Conservation (phyloP, 2,113 vertebrate genomes). For the Neotragus pygmaeus region DNA sequence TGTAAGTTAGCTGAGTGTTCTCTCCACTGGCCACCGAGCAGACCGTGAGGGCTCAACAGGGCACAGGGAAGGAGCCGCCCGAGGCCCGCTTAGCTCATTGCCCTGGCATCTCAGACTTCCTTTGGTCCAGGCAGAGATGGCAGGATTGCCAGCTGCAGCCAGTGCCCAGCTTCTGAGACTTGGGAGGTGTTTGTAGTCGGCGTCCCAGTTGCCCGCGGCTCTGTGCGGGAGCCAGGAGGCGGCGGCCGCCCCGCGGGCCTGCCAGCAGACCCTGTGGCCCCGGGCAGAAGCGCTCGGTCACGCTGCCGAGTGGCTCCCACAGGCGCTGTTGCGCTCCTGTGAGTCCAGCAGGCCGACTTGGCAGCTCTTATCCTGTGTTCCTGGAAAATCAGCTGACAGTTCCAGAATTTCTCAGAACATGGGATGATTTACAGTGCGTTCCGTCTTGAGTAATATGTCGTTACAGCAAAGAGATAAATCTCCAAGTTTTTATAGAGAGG, state of each 20-base stretch:
- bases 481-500: conserved; percentile 72
- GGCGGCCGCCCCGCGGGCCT: not conserved
- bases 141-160: not conserved
- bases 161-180: not conserved
- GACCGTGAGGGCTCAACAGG: not conserved
- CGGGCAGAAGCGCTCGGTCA: conserved; percentile 46
- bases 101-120: not conserved
- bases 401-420: conserved; percentile 95
- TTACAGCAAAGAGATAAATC: conserved; percentile 74
- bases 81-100: not conserved
- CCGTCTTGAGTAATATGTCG: conserved; percentile 82
- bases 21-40: not conserved
- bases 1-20: not conserved
- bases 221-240: conserved; percentile 6
- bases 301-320: conserved; percentile 62
- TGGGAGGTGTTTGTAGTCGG: not conserved
- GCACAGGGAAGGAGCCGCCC: not conserved
- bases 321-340: conserved; percentile 77
- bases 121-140: not conserved
- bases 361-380: conserved; percentile 84
- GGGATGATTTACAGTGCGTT: conserved; percentile 87
- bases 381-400: conserved; percentile 91
- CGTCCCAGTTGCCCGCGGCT: not conserved
- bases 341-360: conserved; percentile 84
- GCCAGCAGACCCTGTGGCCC: conserved; percentile 45